A percentile compares a stretch with the other conserved stretches of the same genome.
These are phyloP conservation scores for Centropyge bicolor DNA, from an alignment of 2,797 vertebrate genomes.

Conservation along the genomic window DNA sequence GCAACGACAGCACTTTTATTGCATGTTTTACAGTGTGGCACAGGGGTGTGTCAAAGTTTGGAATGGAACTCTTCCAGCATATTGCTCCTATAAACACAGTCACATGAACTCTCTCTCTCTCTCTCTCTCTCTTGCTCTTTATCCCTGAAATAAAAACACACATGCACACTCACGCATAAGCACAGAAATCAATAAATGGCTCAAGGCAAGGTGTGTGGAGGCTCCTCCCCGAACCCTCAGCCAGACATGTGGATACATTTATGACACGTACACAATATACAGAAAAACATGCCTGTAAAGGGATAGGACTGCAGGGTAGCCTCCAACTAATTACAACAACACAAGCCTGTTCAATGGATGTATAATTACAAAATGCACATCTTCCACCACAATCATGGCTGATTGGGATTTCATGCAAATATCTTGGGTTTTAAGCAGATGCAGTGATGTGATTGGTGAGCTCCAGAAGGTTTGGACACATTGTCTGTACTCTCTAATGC, in stretches of 20 bases:
- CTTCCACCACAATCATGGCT: constrained; percentile 45
- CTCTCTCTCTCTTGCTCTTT: constrained; percentile 19
- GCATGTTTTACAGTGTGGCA: constrained; percentile 45
- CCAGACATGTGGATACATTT: constrained; percentile 15
- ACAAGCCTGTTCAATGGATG: constrained; percentile 13
- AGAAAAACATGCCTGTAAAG: constrained; percentile 3
- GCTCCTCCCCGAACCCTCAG: constrained; percentile 32
- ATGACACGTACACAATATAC: constrained; percentile 21
- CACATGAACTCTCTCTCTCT: constrained; percentile 24
- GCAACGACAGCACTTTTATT: constrained; percentile 40
- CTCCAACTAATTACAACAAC: constrained; percentile 27
- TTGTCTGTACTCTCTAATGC: constrained; percentile 62
- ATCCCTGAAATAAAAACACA: constrained; percentile 38
- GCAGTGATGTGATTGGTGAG: constrained; percentile 50
- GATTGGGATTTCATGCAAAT: constrained; percentile 67
- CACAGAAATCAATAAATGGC: constrained; percentile 63
- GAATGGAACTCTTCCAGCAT: constrained; percentile 39
- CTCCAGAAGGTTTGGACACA: constrained; percentile 48
- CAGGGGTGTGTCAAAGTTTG: constrained; percentile 38
- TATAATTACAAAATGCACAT: constrained; percentile 56
- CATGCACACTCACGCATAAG: constrained; percentile 30
- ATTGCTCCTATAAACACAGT: constrained; percentile 51
- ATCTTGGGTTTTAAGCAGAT: constrained; percentile 44
- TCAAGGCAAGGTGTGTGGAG: constrained; percentile 39
- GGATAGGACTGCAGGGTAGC: neutral